Evolutionary conservation across 2,888 invertebrate species (phyloP).

Genomic region (Crioceris asparagi): DNA sequence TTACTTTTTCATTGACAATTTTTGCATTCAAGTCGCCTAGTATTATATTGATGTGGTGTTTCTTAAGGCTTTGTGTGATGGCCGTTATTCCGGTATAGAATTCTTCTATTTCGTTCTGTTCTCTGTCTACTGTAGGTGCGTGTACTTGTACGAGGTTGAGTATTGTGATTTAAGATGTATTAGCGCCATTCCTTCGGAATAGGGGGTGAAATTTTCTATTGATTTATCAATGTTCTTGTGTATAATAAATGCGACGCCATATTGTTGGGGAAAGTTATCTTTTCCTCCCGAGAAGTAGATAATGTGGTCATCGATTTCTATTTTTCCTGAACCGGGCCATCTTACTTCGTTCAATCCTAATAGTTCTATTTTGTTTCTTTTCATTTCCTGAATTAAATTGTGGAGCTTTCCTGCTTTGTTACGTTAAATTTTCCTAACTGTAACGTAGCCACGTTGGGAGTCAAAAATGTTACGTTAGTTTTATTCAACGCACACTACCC

Average conservation of each 20-base stretch:
- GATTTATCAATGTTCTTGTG: slow-evolving; percentile 3
- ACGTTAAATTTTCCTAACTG: too few relatives aligned
- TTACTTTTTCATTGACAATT: too few relatives aligned
- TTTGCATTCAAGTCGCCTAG: slow-evolving; percentile 1
- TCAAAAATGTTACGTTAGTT: too few relatives aligned
- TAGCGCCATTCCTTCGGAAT: not conserved
- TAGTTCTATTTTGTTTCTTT: slow-evolving; percentile 1
- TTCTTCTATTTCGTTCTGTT: slow-evolving; percentile 1
- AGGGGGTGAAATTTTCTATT: not conserved
- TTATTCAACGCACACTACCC: too few relatives aligned
- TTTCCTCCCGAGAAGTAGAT: slow-evolving; percentile 1
- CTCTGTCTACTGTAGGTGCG: not conserved
- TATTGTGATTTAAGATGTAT: not conserved
- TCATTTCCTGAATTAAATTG: slow-evolving; percentile 1
- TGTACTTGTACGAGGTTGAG: not conserved
- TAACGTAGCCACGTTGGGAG: too few relatives aligned
- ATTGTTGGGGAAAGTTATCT: not conserved
- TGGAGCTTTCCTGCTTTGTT: slow-evolving; percentile 1
- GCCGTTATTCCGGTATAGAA: too few relatives aligned
- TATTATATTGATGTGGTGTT: not conserved
- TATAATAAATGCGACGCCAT: too few relatives aligned
- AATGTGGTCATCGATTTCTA: not conserved
- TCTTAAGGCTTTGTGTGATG: slow-evolving; percentile 1
- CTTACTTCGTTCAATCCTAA: slow-evolving; percentile 1
- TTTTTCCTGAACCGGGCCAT: not conserved